phyloP scores from a whole-genome alignment of 2,888 invertebrate genomes.

The Pharmacophagus antenor region DNA sequence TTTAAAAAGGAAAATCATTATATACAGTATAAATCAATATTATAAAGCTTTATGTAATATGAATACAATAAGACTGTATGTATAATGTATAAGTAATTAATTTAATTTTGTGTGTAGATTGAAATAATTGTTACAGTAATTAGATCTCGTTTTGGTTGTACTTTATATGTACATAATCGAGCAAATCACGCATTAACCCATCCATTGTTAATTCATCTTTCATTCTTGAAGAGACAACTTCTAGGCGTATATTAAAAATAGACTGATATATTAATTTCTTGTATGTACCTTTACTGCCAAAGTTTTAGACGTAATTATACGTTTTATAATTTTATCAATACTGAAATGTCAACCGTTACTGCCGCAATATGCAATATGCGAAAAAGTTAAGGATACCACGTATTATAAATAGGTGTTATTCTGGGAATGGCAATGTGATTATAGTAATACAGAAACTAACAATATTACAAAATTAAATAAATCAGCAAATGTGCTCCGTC shows the following conservation, averaged over 20 bases:
- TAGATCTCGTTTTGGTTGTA: constrained; percentile 72
- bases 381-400: constrained; percentile 9
- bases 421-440: constrained; percentile 40
- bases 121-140: constrained; percentile 54
- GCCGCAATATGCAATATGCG: not conserved
- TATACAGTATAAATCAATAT: constrained; percentile 11
- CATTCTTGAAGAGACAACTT: constrained; percentile 19
- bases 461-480: constrained; percentile 41
- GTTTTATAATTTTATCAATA: constrained; percentile 35
- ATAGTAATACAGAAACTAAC: constrained; percentile 23
- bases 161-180: constrained; percentile 40
- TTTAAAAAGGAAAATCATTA: constrained; percentile 7
- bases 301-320: constrained; percentile 58
- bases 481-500: constrained; percentile 71
- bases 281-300: constrained; percentile 72
- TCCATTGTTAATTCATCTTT: constrained; percentile 24
- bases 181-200: constrained; percentile 40
- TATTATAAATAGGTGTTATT: constrained; percentile 25
- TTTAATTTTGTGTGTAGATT: constrained; percentile 51
- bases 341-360: constrained; percentile 10
- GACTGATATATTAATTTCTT: constrained; percentile 59
- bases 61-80: constrained; percentile 69
- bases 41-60: constrained; percentile 50
- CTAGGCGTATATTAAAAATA: constrained; percentile 36
- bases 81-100: constrained; percentile 40